Base-by-base conservation (phyloP, 2,888 invertebrate species). In the Cabera pusaria region DNA sequence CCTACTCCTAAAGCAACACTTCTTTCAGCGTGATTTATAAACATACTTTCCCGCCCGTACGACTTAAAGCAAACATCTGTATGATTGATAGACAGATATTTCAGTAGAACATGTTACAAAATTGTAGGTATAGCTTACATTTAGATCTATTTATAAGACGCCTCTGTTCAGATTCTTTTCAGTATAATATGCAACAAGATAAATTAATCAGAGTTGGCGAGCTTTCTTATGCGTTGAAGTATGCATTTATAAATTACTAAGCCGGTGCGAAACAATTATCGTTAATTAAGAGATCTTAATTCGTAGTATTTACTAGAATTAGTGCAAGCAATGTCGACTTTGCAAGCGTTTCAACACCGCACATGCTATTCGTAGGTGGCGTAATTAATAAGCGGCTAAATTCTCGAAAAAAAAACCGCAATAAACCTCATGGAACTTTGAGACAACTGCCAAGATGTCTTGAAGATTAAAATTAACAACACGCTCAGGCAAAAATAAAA, bases 361-460 rank as follows among this genome's bases (percentile, higher is more conserved):
- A 9, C 10, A 10, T 33, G 11, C 38, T 31, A 34, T 23, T 43
- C 37, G 72, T 70, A 53, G 71, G 70, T 51, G 56, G 54, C 23
- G 55, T 81, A 83, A 84, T 82, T 82, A 85, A 77, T 79, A 77
- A 71, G 73, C 64, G 63, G 56, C 69, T 66, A 64, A 77, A 77
- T 71, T 68, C 60, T 66, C 67, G 59, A 69, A 75, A 23, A 66
- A 72, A 72, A 73, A 76, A 60, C 34, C 44, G 74, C 63, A 71
- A 82, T 82, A 85, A 84, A 84, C 70, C 59, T 68, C 70, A 68
- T 68, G 68, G 71, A 59, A 58, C 81, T 82, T 83, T 83, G 82
- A 78, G 69, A 72, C 75, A 76, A 72, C 76, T 86, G 87, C 87
- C 86, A 87, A 87, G 81, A 82, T 59, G 70, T 80, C 69, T 70